phyloP scores from a whole-genome alignment of 2,113 vertebrate species.

The Eurypyga helias region DNA sequence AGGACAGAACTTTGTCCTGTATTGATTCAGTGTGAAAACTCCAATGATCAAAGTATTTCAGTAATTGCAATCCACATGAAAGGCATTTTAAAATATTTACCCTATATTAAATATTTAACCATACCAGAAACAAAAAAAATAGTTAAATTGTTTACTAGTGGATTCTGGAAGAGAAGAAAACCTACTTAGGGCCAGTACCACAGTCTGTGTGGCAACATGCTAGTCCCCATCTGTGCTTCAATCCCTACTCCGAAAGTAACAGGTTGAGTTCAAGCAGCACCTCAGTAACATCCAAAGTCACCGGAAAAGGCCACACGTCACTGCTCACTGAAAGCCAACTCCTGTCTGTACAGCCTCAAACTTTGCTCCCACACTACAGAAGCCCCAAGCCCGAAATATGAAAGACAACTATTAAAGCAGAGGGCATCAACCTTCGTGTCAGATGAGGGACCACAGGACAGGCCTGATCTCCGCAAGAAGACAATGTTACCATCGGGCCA shows the following conservation, averaged over 20 bases:
- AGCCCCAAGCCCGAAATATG: background rate
- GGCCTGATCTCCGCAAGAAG: background rate
- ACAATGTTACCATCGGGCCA: background rate
- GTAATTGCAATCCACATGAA: background rate
- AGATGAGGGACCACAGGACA: background rate
- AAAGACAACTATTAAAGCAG: background rate
- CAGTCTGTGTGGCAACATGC: background rate
- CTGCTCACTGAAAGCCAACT: background rate
- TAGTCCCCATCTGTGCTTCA: background rate
- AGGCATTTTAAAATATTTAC: background rate
- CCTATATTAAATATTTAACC: background rate
- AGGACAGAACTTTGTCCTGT: background rate
- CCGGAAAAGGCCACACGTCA: background rate
- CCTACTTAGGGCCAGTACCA: background rate
- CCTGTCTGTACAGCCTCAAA: too few relatives aligned
- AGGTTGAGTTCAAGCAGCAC: background rate
- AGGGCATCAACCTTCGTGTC: rapidly evolving
- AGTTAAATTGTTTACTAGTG: background rate
- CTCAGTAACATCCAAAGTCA: rapidly evolving
- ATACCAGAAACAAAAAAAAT: background rate
- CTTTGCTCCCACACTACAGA: background rate
- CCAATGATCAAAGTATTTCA: background rate
- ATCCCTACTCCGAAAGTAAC: background rate
- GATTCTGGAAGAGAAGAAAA: background rate
- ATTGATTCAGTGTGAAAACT: background rate